Conservation (phyloP, 2,113 vertebrate genomes). For the Meleagris gallopavo region DNA sequence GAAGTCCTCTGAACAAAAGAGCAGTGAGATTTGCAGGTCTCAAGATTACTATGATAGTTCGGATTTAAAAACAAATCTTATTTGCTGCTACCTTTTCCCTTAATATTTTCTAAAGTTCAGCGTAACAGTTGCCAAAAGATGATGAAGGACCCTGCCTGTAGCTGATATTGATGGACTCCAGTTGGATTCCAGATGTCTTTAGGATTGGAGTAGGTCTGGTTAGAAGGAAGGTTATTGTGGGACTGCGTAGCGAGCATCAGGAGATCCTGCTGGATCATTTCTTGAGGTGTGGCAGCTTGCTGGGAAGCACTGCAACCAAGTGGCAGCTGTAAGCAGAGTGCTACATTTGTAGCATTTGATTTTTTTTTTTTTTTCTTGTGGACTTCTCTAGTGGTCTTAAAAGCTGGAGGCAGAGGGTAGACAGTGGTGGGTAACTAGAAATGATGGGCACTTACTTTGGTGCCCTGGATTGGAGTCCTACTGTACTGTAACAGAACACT, state of each 20-base stretch:
- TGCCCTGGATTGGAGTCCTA: background rate
- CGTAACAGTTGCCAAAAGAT: background rate
- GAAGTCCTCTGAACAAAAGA: background rate
- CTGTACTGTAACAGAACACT: background rate
- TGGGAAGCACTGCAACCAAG: background rate
- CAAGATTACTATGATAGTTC: background rate
- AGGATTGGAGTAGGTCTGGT: background rate
- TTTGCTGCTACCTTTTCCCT: background rate
- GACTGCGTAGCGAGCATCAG: no score
- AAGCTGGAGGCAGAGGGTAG: background rate
- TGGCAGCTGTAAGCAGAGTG: background rate
- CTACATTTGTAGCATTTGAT: background rate
- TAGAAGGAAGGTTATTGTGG: background rate
- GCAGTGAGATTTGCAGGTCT: background rate
- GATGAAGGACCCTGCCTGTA: background rate
- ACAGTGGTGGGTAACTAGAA: background rate
- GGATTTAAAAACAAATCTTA: background rate
- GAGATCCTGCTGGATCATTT: background rate
- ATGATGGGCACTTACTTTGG: background rate
- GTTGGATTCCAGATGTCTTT: background rate
- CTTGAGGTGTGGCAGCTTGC: background rate
- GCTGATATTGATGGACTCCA: background rate
- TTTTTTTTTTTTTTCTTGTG: accelerated
- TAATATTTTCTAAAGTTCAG: background rate
- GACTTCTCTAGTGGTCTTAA: background rate